Conservation (phyloP, 1,140 invertebrate species). For the Scaptomyza pallida region DNA sequence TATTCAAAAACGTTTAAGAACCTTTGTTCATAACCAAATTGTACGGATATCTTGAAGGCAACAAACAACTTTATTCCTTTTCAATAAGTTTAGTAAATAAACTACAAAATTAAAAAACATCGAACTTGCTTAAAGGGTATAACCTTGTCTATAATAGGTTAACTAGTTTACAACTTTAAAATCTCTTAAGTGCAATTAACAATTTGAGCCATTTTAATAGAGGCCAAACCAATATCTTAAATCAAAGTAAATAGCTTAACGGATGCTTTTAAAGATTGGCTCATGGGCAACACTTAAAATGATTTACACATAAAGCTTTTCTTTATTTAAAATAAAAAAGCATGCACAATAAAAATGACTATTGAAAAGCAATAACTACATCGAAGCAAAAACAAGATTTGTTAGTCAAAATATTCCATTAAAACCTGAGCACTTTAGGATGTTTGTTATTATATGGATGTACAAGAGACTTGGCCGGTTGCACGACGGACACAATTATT, state of each 20-base stretch:
- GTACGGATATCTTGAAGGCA: too few relatives aligned
- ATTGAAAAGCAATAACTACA: not conserved
- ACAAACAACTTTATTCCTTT: too few relatives aligned
- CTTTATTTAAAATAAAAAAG: not conserved
- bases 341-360: not conserved
- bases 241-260: not conserved
- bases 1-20: too few relatives aligned
- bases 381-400: not conserved
- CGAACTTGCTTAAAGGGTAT: too few relatives aligned
- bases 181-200: not conserved
- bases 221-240: slow-evolving; percentile 29
- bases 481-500: not conserved
- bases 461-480: not conserved
- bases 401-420: not conserved
- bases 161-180: not conserved
- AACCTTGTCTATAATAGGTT: not conserved
- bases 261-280: not conserved
- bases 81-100: too few relatives aligned
- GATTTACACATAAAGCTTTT: not conserved
- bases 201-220: slow-evolving; percentile 4
- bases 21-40: too few relatives aligned
- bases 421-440: not conserved
- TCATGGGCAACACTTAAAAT: not conserved
- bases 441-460: not conserved
- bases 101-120: too few relatives aligned